Evolutionary conservation across 1,140 invertebrate species (phyloP), one percentile per base, ranked within the genome.

Genomic region (Trichonephila clavata): DNA sequence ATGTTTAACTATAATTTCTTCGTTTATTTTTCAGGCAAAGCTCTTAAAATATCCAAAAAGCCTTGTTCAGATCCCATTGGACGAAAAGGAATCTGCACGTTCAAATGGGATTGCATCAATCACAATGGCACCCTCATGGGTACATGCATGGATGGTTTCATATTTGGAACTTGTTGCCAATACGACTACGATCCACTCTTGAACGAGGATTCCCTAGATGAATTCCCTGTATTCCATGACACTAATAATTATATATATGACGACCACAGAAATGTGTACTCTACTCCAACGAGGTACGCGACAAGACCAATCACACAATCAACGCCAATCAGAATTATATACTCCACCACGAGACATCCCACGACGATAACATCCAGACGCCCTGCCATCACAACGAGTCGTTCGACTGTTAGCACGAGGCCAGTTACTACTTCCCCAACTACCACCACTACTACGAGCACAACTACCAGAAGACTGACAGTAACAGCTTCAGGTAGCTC

Each of bases 81-180:
- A 50, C 92, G 96, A 95, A 94, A 95, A 95, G 96, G 98, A n/a
- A 97, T 98, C 95, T 99, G 98, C 96, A 98, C 99, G 98, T 99
- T 99, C 96, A 98, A 98, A 96, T 98, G 98, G 95, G 98, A 99
- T 95, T 99, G 98, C 95, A 96, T 96, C 14, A 97, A 97, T 90
- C 96, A 97, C 93, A 97, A 97, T 16, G 98, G 98, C 4, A 97
- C 97, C 95, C 98, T 98, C 0, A 97, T 98, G 0, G 98, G 98
- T 0, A 97, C 98, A 8, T 99, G 98, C 95, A 98, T 98, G 97
- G 98, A 99, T 95, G 98, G 98, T 2, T 98, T 99, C 95, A 96
- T 99, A 7, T 98, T 98, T 95, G 98, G 98, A 10, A 98, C 98
- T 7, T 99, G 98, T 95, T 99, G 98, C 94, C 88, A 95, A 39